Conservation (phyloP, 2,113 vertebrate species). For the Galeopterus variegatus region DNA sequence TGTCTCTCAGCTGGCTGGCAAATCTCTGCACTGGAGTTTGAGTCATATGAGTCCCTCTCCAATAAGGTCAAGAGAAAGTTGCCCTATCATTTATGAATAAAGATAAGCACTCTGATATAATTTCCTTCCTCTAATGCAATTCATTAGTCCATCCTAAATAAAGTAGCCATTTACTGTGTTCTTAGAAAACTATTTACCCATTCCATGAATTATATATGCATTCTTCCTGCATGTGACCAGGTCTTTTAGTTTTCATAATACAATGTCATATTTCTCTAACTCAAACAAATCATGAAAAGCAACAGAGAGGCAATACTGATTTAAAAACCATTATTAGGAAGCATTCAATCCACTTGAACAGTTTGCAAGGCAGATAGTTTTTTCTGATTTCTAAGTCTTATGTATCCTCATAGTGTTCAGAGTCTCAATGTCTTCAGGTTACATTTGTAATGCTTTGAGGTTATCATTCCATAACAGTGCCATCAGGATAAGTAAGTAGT, state of each 20-base stretch:
- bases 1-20: neutral
- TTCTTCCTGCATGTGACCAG: conserved; percentile 32
- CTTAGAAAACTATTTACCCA: conserved; percentile 72
- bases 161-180: conserved; percentile 64
- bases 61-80: conserved; percentile 38
- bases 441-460: neutral
- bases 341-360: conserved; percentile 18
- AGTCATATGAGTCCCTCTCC: neutral
- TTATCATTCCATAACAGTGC: neutral
- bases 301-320: conserved; percentile 71
- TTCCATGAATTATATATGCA: conserved; percentile 70
- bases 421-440: neutral
- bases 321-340: conserved; percentile 75
- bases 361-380: neutral
- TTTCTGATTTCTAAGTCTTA: neutral
- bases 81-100: conserved; percentile 74
- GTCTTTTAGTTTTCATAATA: conserved; percentile 76
- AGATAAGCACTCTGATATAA: conserved; percentile 55
- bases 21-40: neutral
- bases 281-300: conserved; percentile 78
- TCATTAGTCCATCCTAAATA: conserved; percentile 56
- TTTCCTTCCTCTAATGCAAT: conserved; percentile 60
- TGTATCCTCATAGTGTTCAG: neutral
- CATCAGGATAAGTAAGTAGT: neutral
- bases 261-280: conserved; percentile 77